Evolutionary conservation across 1,140 invertebrate genomes (phyloP), one percentile per base, ranked within the genome.

Genomic region (Drosophila kohkoa): DNA sequence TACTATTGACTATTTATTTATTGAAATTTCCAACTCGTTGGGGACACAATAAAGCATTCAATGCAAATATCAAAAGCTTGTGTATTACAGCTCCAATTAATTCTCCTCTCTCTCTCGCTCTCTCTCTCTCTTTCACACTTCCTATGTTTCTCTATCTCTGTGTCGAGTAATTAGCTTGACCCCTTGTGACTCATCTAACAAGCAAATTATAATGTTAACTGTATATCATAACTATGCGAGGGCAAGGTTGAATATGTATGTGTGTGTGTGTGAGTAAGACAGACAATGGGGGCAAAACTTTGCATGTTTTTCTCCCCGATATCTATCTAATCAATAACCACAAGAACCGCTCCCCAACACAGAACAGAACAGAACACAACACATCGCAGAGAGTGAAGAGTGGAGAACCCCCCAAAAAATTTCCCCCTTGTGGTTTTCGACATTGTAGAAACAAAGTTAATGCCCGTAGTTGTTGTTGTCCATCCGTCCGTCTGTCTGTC

Each of bases 291-390:
- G 32, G 16, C 8, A 59, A 8, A 6, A 58, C 51, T 55, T 52
- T 38, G 71, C 72, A 76, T 79, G 68, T 70, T 30, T 73, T 63
- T 41, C 32, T 41, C 35, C 32, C 30, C 64, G 70, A 69, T 80
- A 88, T 77, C 67, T 77, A 82, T 82, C 83, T 80, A 82, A 82
- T 87, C 83, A 82, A 87, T 87, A 87, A 87, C 77, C 83, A 48
- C 83, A 88, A 75, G 62, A 77, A 63, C 79, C 71, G 63, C 67
- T 67, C 60, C 62, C 48, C 41, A 35, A 3, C 32, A 32, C 7
- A 25, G 0, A 15, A 32, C 28, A 30, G 28, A 4, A 30, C 28
- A 30, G 28, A 1, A 16, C 30, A 32, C 30, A 32, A 8, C 30
- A 32, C 30, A 32, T 5, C 7, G 6, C 30, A 32, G 30, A 32